Conservation (phyloP, 2,113 vertebrate genomes). For the Oncorhynchus kisutch region DNA sequence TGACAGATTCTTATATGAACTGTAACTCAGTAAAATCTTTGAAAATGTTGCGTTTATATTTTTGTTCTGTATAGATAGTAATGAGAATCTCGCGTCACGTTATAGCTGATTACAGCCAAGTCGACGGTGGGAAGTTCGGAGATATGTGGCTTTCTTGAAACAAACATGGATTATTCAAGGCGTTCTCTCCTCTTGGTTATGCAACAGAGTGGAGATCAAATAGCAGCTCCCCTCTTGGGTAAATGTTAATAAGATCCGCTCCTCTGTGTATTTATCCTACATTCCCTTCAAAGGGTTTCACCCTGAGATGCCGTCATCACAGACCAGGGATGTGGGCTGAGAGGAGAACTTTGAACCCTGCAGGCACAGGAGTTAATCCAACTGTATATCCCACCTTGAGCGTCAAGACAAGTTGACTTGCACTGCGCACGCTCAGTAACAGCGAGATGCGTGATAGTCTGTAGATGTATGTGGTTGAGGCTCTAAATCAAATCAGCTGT, state of each 20-base stretch:
- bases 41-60: no score
- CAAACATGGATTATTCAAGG: slow-evolving; percentile 67
- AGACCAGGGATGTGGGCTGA: slow-evolving; percentile 47
- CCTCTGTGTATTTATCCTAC: slow-evolving; percentile 76
- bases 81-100: slow-evolving; percentile 37
- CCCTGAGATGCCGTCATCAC: slow-evolving; percentile 45
- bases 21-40: no score
- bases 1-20: no score
- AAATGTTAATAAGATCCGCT: slow-evolving; percentile 67
- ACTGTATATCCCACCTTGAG: neutral
- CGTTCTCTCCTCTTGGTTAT: slow-evolving; percentile 54
- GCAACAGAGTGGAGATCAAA: slow-evolving; percentile 66
- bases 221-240: slow-evolving; percentile 58
- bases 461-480: neutral
- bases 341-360: slow-evolving; percentile 23
- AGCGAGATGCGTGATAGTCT: neutral
- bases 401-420: neutral
- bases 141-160: slow-evolving; percentile 55
- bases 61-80: neutral
- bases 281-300: slow-evolving; percentile 67
- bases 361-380: slow-evolving; percentile 44
- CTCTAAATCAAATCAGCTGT: no score
- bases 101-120: slow-evolving; percentile 52
- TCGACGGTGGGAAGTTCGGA: slow-evolving; percentile 16
- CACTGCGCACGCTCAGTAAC: neutral